Evolutionary conservation across 2,113 vertebrate species (phyloP).

Genomic region (human): DNA sequence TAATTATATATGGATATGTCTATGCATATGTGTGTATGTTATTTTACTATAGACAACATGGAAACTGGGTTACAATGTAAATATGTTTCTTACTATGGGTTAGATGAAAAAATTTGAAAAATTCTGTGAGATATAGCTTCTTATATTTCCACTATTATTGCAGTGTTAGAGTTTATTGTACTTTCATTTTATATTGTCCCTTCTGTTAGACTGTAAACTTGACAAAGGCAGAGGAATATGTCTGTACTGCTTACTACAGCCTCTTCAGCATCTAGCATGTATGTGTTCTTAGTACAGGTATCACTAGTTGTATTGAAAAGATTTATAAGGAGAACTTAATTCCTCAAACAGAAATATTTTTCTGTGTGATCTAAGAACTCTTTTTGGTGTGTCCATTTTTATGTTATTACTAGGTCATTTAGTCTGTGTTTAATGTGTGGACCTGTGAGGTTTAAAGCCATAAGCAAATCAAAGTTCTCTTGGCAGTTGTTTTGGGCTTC

Average conservation of each 20-base stretch:
- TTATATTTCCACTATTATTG: background rate
- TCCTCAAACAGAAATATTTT: background rate
- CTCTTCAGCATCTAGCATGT: background rate
- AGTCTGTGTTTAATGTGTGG: background rate
- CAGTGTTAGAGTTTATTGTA: background rate
- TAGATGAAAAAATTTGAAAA: background rate
- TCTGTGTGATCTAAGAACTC: background rate
- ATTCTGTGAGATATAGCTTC: background rate
- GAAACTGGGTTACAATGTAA: background rate
- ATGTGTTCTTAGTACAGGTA: background rate
- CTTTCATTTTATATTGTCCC: background rate
- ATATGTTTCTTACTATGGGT: background rate
- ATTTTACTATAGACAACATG: background rate
- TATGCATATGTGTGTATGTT: background rate
- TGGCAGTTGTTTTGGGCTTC: slow-evolving; percentile 2
- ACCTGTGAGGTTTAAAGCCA: background rate
- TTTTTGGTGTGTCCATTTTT: background rate
- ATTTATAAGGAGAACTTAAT: background rate
- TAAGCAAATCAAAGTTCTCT: background rate
- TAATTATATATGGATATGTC: background rate
- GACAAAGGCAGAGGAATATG: background rate
- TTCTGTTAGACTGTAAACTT: background rate
- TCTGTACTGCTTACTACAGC: background rate
- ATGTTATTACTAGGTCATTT: background rate
- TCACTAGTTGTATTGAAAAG: background rate